phyloP scores from a whole-genome alignment of 2,888 invertebrate genomes.

The Dinocampus coccinellae region DNA sequence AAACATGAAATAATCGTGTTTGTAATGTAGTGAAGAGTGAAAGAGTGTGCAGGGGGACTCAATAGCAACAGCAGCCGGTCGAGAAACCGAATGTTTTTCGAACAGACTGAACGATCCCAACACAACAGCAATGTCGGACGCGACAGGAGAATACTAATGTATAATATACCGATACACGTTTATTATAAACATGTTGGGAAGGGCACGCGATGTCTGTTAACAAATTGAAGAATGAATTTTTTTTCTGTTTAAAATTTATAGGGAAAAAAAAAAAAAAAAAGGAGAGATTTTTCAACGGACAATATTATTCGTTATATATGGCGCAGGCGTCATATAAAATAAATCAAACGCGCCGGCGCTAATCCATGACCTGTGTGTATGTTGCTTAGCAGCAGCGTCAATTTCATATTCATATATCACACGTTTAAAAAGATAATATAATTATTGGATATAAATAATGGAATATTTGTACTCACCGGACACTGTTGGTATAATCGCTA shows the following conservation, averaged over 20 bases:
- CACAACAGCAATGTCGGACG: constrained; percentile 59
- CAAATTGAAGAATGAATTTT: background rate
- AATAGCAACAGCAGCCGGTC: constrained; percentile 35
- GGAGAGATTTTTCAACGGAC: background rate
- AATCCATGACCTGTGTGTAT: no score
- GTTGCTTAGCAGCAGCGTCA: constrained; percentile 62
- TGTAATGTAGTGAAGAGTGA: constrained; percentile 6
- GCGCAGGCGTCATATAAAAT: constrained; percentile 35
- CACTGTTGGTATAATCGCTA: constrained; percentile 39
- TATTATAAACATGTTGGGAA: constrained; percentile 13
- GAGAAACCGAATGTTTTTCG: constrained; percentile 60
- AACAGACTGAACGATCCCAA: constrained; percentile 49
- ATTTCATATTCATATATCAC: no score
- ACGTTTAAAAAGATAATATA: no score
- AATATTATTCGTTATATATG: background rate
- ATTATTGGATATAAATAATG: background rate
- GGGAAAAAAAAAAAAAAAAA: no score
- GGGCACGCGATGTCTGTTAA: constrained; percentile 15
- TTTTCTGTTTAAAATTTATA: no score
- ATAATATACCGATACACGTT: constrained; percentile 15
- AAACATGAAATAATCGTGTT: background rate
- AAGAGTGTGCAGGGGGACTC: constrained; percentile 4
- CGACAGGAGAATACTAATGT: constrained; percentile 60
- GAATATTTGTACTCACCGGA: constrained; percentile 41
- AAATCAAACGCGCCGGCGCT: constrained; percentile 59